Evolutionary conservation across 2,113 vertebrate species (phyloP).

Genomic region (Rutilus rutilus): DNA sequence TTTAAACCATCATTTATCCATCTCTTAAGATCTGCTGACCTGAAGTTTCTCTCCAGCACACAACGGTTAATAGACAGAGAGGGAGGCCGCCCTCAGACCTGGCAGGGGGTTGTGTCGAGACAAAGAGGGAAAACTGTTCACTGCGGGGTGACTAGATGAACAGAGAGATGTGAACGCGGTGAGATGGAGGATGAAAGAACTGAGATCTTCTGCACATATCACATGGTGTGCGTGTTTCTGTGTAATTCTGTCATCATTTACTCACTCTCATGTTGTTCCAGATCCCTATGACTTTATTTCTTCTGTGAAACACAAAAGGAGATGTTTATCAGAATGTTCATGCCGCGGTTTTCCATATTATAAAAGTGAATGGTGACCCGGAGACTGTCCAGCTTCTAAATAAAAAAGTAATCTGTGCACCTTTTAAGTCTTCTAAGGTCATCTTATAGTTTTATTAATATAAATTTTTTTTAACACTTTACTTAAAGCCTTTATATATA

Average conservation of each 20-base stretch:
- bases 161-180: background rate
- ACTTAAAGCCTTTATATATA: too few species aligned
- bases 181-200: slow-evolving; percentile 18
- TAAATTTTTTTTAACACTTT: background rate
- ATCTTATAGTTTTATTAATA: background rate
- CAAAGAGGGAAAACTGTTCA: slow-evolving; percentile 29
- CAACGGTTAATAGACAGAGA: slow-evolving; percentile 73
- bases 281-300: background rate
- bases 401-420: background rate
- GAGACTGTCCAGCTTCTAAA: background rate
- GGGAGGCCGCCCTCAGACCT: background rate
- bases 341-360: background rate
- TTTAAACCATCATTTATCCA: slow-evolving; percentile 84
- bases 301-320: background rate
- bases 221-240: background rate
- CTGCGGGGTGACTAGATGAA: slow-evolving; percentile 8
- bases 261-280: background rate
- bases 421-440: background rate
- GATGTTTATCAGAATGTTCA: background rate
- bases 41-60: slow-evolving; percentile 68
- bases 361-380: background rate
- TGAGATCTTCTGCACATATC: background rate
- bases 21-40: slow-evolving; percentile 82
- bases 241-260: background rate
- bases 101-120: slow-evolving; percentile 9